A percentile compares a stretch with the other conserved stretches of the same genome.
These are phyloP conservation scores for Triplophysa bombifrons DNA, from an alignment of 2,797 vertebrate genomes.

Conservation along the genomic window DNA sequence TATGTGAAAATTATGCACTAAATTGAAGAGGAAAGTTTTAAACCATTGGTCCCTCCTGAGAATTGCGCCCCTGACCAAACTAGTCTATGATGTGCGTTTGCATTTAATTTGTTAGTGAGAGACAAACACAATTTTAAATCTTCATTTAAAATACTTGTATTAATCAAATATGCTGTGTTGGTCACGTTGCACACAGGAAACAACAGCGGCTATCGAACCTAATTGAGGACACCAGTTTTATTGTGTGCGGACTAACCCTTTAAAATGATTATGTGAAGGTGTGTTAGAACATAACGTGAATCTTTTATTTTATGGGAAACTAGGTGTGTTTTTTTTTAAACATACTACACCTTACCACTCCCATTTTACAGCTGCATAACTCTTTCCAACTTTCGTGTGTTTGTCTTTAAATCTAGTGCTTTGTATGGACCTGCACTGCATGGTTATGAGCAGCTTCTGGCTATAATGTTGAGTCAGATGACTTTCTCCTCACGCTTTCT, in stretches of 20 bases:
- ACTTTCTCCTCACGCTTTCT: constrained; percentile 22
- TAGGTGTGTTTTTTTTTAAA: constrained; percentile 22
- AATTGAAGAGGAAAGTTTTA: too few relatives aligned
- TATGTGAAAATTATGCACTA: too few relatives aligned
- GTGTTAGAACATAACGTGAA: background rate
- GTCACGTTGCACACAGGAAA: background rate
- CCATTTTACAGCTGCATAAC: constrained; percentile 7
- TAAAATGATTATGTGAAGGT: background rate
- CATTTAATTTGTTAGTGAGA: background rate
- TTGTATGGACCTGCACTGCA: constrained; percentile 20
- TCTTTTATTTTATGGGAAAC: background rate
- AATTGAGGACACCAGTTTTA: background rate
- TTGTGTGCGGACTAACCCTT: background rate
- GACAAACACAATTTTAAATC: too few relatives aligned
- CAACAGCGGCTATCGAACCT: background rate
- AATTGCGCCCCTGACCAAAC: background rate
- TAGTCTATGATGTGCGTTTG: background rate
- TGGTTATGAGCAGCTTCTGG: constrained; percentile 19
- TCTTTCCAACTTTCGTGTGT: background rate
- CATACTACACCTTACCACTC: background rate
- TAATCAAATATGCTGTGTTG: background rate
- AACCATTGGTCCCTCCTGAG: too few relatives aligned
- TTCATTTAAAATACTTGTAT: too few relatives aligned
- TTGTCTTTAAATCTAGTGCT: background rate
- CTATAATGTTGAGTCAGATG: constrained; percentile 26